phyloP scores from a whole-genome alignment of 2,113 vertebrate species.

The Nettapus auritus region DNA sequence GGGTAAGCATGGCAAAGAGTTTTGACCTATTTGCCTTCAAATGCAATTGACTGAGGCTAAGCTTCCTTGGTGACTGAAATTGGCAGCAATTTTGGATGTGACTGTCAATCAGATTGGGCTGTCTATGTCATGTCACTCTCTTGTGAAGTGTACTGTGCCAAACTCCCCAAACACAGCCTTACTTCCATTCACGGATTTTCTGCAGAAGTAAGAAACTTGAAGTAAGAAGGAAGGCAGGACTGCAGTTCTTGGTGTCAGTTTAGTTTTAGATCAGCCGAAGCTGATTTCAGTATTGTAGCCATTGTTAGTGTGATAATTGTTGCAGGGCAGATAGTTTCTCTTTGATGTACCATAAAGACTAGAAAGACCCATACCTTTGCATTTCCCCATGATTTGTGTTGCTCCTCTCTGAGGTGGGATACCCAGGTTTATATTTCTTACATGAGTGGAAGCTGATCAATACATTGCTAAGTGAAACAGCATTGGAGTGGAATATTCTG shows the following conservation, averaged over 20 bases:
- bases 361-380: not conserved
- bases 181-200: not conserved
- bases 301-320: not conserved
- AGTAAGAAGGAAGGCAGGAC: not conserved
- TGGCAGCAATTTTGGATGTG: not conserved
- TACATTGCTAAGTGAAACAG: not conserved
- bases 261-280: not conserved
- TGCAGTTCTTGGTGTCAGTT: not conserved
- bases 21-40: not conserved
- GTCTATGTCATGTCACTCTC: not conserved
- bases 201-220: not conserved
- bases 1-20: not conserved
- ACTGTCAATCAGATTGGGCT: not conserved
- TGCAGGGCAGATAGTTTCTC: not conserved
- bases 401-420: not conserved
- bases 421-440: not conserved
- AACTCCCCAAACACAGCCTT: not conserved
- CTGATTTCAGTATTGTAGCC: not conserved
- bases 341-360: not conserved
- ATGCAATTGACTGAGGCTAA: not conserved
- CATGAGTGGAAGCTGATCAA: not conserved
- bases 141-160: not conserved
- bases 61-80: not conserved
- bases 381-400: not conserved
- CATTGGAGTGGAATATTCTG: not conserved